Conservation (phyloP, 2,113 vertebrate species). For the Pangasianodon hypophthalmus region DNA sequence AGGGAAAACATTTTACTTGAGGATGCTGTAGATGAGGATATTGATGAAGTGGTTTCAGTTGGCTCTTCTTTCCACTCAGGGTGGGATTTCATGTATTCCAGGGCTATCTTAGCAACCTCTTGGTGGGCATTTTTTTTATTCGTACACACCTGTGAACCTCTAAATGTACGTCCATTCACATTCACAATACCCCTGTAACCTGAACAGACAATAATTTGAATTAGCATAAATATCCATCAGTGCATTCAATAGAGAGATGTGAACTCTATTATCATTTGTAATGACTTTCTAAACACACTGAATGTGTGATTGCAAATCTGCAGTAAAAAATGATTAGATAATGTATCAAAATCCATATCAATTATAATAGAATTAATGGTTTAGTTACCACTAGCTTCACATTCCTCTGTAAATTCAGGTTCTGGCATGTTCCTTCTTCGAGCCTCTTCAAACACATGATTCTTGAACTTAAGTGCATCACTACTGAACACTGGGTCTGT, state of each 20-base stretch:
- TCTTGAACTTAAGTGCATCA: constrained; percentile 52
- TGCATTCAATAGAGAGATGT: not conserved
- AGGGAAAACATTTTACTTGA: constrained; percentile 18
- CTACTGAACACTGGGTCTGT: constrained; percentile 49
- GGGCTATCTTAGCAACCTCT: constrained; percentile 57
- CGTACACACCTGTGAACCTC: constrained; percentile 16
- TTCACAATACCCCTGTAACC: constrained; percentile 54
- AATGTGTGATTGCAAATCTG: not conserved
- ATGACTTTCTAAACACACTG: not conserved
- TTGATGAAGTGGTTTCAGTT: constrained; percentile 7
- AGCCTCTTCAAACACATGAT: constrained; percentile 56
- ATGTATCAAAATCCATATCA: not conserved
- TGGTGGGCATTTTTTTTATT: constrained; percentile 55
- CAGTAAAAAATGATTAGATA: not conserved
- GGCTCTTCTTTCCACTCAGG: constrained; percentile 12
- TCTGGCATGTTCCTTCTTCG: constrained; percentile 44
- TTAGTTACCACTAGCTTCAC: constrained; percentile 47
- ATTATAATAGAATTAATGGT: not conserved
- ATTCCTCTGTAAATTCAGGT: constrained; percentile 50
- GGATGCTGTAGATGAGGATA: not conserved
- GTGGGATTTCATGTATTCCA: constrained; percentile 15
- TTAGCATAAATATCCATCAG: not conserved
- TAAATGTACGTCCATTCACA: constrained; percentile 50
- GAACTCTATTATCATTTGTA: not conserved
- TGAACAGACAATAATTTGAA: constrained; percentile 30